Evolutionary conservation across 1,140 invertebrate genomes (phyloP).

Genomic region (Octopus bimaculoides): DNA sequence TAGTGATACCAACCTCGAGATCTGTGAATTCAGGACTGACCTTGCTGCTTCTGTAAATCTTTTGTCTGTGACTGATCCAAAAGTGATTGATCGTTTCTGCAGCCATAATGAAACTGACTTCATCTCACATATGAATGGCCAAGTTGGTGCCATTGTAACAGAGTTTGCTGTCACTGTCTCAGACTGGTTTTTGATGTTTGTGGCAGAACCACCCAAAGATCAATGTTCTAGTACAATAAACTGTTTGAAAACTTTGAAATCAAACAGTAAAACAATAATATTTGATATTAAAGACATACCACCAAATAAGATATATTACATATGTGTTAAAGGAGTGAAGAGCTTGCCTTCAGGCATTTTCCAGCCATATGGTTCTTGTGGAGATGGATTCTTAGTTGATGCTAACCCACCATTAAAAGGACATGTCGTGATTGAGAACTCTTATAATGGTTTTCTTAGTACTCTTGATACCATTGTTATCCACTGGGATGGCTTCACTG

Average conservation of each 20-base stretch:
- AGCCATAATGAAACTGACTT: neutral
- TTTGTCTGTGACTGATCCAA: neutral
- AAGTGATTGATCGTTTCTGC: neutral
- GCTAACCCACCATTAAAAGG: neutral
- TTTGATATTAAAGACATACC: neutral
- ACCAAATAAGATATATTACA: neutral
- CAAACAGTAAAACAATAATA: neutral
- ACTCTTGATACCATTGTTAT: neutral
- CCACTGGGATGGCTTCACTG: neutral
- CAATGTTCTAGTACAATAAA: neutral
- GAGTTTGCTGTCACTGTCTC: neutral
- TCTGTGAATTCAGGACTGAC: neutral
- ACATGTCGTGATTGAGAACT: neutral
- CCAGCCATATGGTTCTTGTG: neutral
- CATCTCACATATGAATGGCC: neutral
- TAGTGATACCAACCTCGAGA: neutral
- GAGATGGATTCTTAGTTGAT: neutral
- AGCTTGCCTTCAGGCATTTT: neutral
- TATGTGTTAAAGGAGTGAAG: neutral
- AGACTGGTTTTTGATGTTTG: neutral
- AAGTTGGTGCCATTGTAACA: neutral
- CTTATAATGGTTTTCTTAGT: neutral
- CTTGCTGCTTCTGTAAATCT: neutral
- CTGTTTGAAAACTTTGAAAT: neutral
- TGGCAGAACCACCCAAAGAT: neutral